These are phyloP conservation scores for Carassius gibelio DNA, from an alignment of 2,113 vertebrate genomes.

Conservation along the genomic window DNA sequence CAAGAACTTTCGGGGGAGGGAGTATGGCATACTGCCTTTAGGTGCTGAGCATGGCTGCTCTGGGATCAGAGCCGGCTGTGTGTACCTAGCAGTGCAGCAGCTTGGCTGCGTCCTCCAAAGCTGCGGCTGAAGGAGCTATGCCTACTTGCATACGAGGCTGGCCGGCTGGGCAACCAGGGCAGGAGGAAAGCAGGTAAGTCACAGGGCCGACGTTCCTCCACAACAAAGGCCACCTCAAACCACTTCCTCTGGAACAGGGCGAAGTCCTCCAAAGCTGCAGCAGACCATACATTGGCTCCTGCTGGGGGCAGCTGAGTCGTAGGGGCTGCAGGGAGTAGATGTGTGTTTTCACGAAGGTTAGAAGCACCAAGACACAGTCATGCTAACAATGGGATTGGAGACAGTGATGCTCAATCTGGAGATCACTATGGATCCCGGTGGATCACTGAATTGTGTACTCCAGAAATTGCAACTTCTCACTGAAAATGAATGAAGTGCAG, in stretches of 20 bases:
- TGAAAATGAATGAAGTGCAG: background rate
- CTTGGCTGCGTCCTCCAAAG: conserved; percentile 98
- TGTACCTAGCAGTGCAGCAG: conserved; percentile 94
- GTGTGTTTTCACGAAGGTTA: background rate
- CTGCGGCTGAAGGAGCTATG: conserved; percentile 99
- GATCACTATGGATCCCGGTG: background rate
- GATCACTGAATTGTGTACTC: background rate
- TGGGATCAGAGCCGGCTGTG: conserved; percentile 57
- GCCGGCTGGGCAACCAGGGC: conserved; percentile 95
- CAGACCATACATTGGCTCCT: conserved; percentile 78
- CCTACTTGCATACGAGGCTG: conserved; percentile 96
- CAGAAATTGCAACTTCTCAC: background rate
- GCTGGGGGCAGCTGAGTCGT: conserved; percentile 41
- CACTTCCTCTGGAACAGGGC: conserved; percentile 94
- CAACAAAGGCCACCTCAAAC: conserved; percentile 95
- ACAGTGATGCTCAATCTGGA: background rate
- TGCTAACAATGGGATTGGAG: background rate
- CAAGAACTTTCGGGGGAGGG: background rate
- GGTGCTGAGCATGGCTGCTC: background rate
- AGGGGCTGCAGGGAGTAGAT: conserved; percentile 48
- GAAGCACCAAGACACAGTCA: background rate
- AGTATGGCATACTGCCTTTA: conserved; percentile 20
- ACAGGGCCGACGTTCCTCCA: conserved; percentile 88
- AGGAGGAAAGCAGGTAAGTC: conserved; percentile 92
- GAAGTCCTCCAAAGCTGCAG: conserved; percentile 88